These are phyloP conservation scores for Cyprinella venusta DNA, from an alignment of 2,797 vertebrate genomes.

Conservation along the genomic window DNA sequence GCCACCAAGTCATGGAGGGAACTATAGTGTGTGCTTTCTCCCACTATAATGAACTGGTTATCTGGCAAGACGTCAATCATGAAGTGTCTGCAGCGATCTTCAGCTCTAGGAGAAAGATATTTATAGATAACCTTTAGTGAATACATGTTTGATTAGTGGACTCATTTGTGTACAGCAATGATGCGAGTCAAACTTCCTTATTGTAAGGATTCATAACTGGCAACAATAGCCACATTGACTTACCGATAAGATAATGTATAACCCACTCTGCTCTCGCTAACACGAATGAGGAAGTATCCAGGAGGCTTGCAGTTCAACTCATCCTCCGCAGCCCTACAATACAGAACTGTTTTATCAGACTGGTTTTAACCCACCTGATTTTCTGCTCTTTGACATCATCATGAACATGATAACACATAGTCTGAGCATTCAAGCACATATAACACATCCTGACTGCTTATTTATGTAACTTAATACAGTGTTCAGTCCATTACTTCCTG, in stretches of 20 bases:
- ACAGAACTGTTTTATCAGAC: neutral
- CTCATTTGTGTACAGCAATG: neutral
- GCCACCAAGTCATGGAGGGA: slow-evolving; percentile 81
- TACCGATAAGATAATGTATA: slow-evolving; percentile 86
- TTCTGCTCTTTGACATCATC: neutral
- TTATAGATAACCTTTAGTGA: neutral
- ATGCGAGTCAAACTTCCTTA: neutral
- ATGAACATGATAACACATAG: neutral
- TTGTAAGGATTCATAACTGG: neutral
- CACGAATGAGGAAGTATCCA: slow-evolving; percentile 85
- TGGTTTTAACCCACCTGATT: neutral
- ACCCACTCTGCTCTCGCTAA: slow-evolving; percentile 84
- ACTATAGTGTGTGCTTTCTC: slow-evolving; percentile 69
- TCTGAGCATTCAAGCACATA: neutral
- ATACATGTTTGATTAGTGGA: neutral
- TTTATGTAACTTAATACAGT: neutral
- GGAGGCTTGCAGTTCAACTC: slow-evolving; percentile 72
- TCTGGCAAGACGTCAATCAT: slow-evolving; percentile 79
- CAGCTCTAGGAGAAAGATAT: slow-evolving; percentile 63
- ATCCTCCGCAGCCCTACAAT: slow-evolving; percentile 77
- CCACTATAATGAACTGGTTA: slow-evolving; percentile 73
- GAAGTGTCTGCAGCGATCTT: slow-evolving; percentile 80
- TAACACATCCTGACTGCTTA: neutral
- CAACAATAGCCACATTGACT: slow-evolving; percentile 49
- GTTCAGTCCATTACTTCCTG: slow-evolving; percentile 77